Evolutionary conservation across 1,140 invertebrate species (phyloP).

Genomic region (Euglossa dilemma): DNA sequence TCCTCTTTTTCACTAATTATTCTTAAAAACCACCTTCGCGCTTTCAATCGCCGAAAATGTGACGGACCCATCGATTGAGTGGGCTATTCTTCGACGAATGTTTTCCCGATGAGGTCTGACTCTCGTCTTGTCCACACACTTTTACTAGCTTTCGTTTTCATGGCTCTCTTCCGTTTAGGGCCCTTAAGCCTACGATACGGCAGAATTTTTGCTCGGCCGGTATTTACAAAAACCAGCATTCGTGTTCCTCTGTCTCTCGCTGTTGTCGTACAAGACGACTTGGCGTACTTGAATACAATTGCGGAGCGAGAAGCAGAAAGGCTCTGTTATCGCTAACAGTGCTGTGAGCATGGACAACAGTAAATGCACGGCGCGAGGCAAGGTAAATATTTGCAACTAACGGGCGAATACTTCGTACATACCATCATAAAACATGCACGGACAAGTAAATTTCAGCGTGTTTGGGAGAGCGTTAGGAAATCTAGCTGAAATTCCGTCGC

Average conservation of each 20-base stretch:
- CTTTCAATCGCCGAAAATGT: too few relatives aligned
- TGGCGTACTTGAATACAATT: constrained; percentile 31
- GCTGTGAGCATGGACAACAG: constrained; percentile 30
- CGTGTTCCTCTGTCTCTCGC: not conserved
- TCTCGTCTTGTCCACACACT: too few relatives aligned
- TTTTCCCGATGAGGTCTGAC: too few relatives aligned
- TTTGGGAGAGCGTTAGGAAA: constrained; percentile 1
- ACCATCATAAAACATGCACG: constrained; percentile 10
- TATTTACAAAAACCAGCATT: not conserved
- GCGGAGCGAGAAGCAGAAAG: constrained; percentile 7
- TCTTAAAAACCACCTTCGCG: too few relatives aligned
- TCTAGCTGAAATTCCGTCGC: not conserved
- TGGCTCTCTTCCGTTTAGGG: too few relatives aligned
- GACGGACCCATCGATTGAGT: too few relatives aligned
- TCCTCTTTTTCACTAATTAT: too few relatives aligned
- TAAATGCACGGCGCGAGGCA: constrained; percentile 21
- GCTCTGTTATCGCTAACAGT: constrained; percentile 16
- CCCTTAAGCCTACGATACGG: too few relatives aligned
- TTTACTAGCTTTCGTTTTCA: too few relatives aligned
- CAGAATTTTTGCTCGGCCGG: not conserved
- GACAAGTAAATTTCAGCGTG: constrained; percentile 1
- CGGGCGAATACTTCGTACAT: constrained; percentile 5
- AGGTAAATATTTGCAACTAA: constrained; percentile 42
- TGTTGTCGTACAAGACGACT: not conserved
- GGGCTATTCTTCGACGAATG: too few relatives aligned